Conservation (phyloP, 2,888 invertebrate species). For the Epinotia brunnichana region DNA sequence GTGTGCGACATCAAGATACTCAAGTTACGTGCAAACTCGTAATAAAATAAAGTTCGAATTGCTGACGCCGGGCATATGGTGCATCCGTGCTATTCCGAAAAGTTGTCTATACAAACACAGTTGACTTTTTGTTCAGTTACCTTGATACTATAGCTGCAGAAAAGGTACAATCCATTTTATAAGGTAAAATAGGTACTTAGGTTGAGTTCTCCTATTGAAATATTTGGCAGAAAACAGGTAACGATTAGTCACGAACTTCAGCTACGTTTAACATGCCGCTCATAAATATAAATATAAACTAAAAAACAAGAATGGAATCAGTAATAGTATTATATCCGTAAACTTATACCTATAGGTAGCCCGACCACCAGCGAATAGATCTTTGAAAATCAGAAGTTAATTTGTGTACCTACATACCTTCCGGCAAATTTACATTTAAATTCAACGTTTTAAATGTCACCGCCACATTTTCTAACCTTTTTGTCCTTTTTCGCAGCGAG, state of each 20-base stretch:
- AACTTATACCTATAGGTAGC: neutral
- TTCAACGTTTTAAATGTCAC: neutral
- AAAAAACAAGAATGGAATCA: neutral
- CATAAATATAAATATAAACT: neutral
- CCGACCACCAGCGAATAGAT: neutral
- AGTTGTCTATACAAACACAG: constrained; percentile 16
- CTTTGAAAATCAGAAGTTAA: too few relatives aligned
- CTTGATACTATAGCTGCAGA: neutral
- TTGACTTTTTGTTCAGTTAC: neutral
- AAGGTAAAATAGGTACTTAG: too few relatives aligned
- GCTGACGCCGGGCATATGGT: constrained; percentile 50
- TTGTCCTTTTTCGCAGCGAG: neutral
- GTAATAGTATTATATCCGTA: neutral
- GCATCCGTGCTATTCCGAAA: constrained; percentile 26
- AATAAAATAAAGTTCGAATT: constrained; percentile 64
- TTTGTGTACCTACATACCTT: neutral
- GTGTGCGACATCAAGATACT: constrained; percentile 61
- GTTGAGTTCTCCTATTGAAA: too few relatives aligned
- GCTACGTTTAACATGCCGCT: neutral
- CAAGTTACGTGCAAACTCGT: constrained; percentile 65
- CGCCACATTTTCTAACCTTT: neutral
- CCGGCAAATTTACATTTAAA: neutral
- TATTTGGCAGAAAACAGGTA: neutral
- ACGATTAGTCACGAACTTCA: neutral
- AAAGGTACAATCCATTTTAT: too few relatives aligned